Percentiles rank a stretch among this genome's conserved stretches.
phyloP scores from a whole-genome alignment of 2,888 invertebrate genomes.

The Tetanocera ferruginea region DNA sequence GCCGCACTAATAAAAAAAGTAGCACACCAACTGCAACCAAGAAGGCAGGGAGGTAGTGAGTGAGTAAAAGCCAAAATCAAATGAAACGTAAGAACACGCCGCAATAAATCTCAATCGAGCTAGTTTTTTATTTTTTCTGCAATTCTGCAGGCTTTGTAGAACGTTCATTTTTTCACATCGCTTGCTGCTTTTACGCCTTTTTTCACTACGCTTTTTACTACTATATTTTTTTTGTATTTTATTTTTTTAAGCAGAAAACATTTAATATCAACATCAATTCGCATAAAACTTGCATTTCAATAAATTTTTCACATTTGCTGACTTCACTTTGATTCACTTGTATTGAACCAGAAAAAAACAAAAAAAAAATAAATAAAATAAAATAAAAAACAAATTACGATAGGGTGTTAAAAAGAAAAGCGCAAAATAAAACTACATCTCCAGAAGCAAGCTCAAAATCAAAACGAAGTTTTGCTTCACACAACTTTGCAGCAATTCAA shows the following conservation, averaged over 20 bases:
- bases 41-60: neutral
- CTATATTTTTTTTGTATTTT: neutral
- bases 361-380: neutral
- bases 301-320: neutral
- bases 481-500: conserved; percentile 11
- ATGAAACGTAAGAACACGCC: conserved; percentile 29
- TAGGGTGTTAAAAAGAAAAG: neutral
- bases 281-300: conserved; percentile 1
- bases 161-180: neutral
- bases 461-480: conserved; percentile 15
- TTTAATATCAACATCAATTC: conserved; percentile 7
- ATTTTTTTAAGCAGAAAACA: neutral
- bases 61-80: conserved; percentile 15
- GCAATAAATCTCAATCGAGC: conserved; percentile 36
- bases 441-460: conserved; percentile 20
- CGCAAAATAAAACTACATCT: neutral
- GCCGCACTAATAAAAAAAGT: neutral
- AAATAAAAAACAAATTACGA: neutral
- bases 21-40: neutral
- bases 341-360: neutral
- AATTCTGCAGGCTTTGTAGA: neutral
- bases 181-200: neutral
- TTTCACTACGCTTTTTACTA: neutral
- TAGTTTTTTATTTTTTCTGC: neutral
- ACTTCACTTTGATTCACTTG: neutral